Conservation (phyloP, 2,797 vertebrate genomes). For the Peromyscus melanophrys region DNA sequence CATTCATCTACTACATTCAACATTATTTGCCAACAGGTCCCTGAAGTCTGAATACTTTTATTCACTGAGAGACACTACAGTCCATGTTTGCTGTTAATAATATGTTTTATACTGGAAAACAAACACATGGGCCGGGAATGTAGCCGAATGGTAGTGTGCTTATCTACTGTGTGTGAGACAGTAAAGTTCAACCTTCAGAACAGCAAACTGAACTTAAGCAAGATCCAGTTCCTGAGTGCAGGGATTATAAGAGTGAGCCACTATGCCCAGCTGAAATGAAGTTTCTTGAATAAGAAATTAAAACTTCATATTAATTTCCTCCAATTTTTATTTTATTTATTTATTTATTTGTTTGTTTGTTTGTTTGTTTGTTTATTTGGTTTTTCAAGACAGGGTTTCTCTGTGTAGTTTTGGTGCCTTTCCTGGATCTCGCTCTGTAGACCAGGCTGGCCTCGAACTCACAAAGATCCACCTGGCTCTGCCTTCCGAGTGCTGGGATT, state of each 20-base stretch:
- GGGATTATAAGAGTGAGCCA: background rate
- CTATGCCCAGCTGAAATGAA: background rate
- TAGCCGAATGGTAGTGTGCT: background rate
- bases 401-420: too few relatives aligned
- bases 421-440: too few relatives aligned
- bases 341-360: background rate
- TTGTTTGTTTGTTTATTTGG: too few relatives aligned
- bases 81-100: background rate
- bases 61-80: background rate
- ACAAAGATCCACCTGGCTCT: too few relatives aligned
- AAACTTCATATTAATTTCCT: background rate
- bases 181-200: background rate
- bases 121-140: background rate
- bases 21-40: background rate
- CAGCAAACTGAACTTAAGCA: background rate
- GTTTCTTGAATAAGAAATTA: slow-evolving; percentile 43
- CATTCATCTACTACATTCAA: slow-evolving; percentile 31
- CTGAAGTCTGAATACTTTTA: slow-evolving; percentile 50
- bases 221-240: background rate
- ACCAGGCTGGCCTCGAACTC: too few relatives aligned
- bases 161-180: background rate
- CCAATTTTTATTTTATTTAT: background rate
- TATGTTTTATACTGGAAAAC: slow-evolving; percentile 43
- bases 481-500: too few relatives aligned
- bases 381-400: too few relatives aligned